These are phyloP conservation scores for Catharus bicknelli DNA, from an alignment of 2,113 vertebrate species.

Conservation along the genomic window DNA sequence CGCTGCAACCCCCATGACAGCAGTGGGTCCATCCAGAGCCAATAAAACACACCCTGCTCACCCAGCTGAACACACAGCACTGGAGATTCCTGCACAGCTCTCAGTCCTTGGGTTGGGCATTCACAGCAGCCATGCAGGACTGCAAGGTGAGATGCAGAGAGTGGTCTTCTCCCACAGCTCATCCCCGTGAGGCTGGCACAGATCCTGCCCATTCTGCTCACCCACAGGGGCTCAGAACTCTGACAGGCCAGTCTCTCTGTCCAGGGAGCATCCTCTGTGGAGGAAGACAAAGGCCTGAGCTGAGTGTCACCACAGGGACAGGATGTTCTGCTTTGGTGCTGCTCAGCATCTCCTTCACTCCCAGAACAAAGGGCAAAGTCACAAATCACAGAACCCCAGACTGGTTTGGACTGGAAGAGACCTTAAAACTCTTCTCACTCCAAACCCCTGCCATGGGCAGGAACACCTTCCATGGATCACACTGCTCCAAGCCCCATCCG, in stretches of 20 bases:
- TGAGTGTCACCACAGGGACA: background rate
- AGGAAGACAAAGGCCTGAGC: background rate
- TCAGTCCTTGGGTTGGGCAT: rapidly evolving
- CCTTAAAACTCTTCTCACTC: background rate
- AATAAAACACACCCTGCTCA: background rate
- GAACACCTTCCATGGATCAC: background rate
- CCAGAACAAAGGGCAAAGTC: background rate
- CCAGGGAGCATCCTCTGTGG: background rate
- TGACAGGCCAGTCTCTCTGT: background rate
- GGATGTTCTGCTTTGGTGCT: background rate
- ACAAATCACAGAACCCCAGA: background rate
- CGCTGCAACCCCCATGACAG: rapidly evolving
- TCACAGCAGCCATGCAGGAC: background rate
- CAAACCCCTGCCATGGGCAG: background rate
- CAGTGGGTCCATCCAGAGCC: rapidly evolving
- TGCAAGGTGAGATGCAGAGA: background rate
- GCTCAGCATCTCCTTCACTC: background rate
- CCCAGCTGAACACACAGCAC: background rate
- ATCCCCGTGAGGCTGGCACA: background rate
- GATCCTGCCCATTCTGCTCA: background rate
- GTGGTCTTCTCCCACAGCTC: background rate
- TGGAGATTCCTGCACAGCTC: background rate
- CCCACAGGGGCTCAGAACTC: background rate
- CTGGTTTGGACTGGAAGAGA: background rate
- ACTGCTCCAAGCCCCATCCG: background rate